Conservation (phyloP, 2,113 vertebrate genomes). For the Cettia cetti region DNA sequence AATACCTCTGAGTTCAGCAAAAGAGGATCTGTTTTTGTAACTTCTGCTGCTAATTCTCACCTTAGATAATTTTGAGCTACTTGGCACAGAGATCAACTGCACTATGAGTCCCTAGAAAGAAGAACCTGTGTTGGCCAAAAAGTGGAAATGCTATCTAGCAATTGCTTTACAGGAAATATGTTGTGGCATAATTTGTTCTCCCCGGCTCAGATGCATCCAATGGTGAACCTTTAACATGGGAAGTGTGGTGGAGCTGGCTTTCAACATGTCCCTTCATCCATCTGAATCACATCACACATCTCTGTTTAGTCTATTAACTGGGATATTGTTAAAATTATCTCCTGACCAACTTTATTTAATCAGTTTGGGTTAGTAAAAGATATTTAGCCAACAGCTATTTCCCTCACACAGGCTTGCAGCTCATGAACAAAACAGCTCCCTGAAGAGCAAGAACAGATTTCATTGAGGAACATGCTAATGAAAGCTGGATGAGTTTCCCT, state of each 20-base stretch:
- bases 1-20: neutral
- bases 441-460: conserved; percentile 46
- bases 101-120: neutral
- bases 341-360: conserved; percentile 54
- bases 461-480: conserved; percentile 64
- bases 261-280: neutral
- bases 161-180: neutral
- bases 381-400: conserved; percentile 50
- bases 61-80: neutral
- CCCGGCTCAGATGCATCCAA: neutral
- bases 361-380: conserved; percentile 52
- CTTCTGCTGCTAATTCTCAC: neutral
- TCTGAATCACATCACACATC: conserved; percentile 11
- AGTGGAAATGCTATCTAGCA: neutral
- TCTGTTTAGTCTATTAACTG: conserved; percentile 49
- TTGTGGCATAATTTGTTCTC: neutral
- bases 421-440: neutral
- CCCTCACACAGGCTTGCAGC: neutral
- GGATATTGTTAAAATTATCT: conserved; percentile 53
- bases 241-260: neutral
- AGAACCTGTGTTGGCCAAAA: neutral
- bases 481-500: conserved; percentile 69
- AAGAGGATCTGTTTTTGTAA: neutral
- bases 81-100: neutral
- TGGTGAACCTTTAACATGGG: neutral